Evolutionary conservation across 2,113 vertebrate species (phyloP).

Genomic region (Hippocampus guttulatus): DNA sequence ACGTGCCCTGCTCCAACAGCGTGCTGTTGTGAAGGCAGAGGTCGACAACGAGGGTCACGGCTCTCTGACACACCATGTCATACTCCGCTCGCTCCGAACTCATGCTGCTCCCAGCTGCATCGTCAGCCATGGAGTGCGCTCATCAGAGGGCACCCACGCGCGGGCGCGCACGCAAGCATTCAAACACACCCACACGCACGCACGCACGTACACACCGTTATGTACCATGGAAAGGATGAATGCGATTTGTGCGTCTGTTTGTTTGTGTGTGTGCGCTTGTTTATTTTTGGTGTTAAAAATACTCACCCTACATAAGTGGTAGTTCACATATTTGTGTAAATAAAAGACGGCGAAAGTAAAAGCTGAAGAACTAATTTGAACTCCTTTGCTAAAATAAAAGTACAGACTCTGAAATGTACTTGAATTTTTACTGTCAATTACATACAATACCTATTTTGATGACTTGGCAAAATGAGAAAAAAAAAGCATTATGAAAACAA

Average conservation of each 20-base stretch:
- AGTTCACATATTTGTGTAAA: too few relatives aligned
- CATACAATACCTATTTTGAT: not conserved
- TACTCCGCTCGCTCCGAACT: conserved; percentile 70
- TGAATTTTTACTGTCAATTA: not conserved
- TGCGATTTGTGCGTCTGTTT: conserved; percentile 51
- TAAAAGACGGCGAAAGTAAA: not conserved
- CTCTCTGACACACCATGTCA: conserved; percentile 78
- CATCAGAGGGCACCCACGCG: conserved; percentile 49
- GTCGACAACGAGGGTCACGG: conserved; percentile 76
- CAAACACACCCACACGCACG: conserved; percentile 35
- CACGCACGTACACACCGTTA: conserved; percentile 35
- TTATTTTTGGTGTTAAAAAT: not conserved
- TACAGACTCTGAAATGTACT: not conserved
- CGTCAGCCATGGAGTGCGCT: conserved; percentile 58
- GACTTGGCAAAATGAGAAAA: not conserved
- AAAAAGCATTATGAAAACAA: not conserved
- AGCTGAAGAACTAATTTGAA: not conserved
- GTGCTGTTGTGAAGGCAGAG: conserved; percentile 74
- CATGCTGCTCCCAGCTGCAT: conserved; percentile 78
- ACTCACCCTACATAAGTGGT: too few relatives aligned
- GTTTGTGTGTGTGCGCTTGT: conserved; percentile 35
- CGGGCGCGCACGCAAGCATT: not conserved
- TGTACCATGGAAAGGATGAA: conserved; percentile 47
- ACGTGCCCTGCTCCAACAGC: conserved; percentile 69
- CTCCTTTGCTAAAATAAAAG: not conserved